Conservation (phyloP, 64 coral and sea anemone species). For the Hydrozoanthus tunicans region DNA sequence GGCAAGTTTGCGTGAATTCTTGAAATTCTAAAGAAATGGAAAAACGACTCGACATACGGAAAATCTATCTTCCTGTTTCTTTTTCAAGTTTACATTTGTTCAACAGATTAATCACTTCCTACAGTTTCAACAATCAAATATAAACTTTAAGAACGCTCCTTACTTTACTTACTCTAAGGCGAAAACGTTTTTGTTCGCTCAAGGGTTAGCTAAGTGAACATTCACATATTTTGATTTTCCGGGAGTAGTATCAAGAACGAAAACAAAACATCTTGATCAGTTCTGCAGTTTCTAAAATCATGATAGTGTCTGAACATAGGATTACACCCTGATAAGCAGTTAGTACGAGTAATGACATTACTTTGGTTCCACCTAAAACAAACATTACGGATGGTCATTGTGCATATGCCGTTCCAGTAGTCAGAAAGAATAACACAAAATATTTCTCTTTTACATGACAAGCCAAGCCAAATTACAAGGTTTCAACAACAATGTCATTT, state of each 20-base stretch:
- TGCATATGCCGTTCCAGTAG: not conserved
- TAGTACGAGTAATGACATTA: not conserved
- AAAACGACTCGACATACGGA: not conserved
- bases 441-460: not conserved
- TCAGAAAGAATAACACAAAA: not conserved
- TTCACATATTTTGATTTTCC: no score
- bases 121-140: no score
- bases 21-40: not conserved
- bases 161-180: no score
- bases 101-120: no score
- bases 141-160: no score
- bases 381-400: not conserved
- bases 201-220: no score
- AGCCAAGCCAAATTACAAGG: not conserved
- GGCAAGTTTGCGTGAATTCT: not conserved
- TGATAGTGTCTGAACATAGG: no score
- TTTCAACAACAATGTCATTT: not conserved
- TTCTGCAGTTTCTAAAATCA: no score
- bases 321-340: no score
- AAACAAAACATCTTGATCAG: no score
- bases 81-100: not conserved
- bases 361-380: not conserved
- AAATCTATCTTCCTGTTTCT: not conserved
- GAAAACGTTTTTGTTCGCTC: no score
- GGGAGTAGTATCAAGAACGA: no score